A percentile compares a stretch with the other conserved stretches of the same genome.
phyloP scores from a whole-genome alignment of 2,888 invertebrate species.

The Ectemnius lituratus region DNA sequence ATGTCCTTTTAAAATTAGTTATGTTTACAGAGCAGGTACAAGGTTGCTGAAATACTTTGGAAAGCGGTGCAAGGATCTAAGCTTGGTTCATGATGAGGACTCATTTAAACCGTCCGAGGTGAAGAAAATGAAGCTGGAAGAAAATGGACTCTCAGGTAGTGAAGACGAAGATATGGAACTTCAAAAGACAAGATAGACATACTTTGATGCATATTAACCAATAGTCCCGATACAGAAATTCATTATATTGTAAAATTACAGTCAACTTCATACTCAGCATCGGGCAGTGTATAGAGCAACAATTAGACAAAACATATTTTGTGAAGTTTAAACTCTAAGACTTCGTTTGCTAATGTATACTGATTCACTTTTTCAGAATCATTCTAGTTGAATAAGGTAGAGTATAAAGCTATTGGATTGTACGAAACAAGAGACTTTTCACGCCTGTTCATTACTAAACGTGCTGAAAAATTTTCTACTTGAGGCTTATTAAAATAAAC shows the following conservation, averaged over 20 bases:
- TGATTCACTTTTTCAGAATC: no score
- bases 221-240: conserved; percentile 45
- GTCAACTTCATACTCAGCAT: conserved; percentile 24
- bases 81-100: conserved; percentile 79
- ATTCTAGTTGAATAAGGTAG: background rate
- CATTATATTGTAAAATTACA: conserved; percentile 47
- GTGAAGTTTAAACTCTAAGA: conserved; percentile 49
- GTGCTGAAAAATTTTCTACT: conserved; percentile 26
- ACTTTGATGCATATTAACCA: conserved; percentile 40
- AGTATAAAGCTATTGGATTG: conserved; percentile 21
- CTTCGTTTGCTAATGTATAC: conserved; percentile 30
- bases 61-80: conserved; percentile 85
- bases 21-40: conserved; percentile 84
- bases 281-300: conserved; percentile 34
- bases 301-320: conserved; percentile 30
- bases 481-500: conserved; percentile 44
- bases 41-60: conserved; percentile 86
- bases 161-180: conserved; percentile 65
- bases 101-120: conserved; percentile 76
- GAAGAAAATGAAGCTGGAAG: conserved; percentile 70
- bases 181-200: conserved; percentile 49
- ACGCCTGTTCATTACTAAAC: conserved; percentile 24
- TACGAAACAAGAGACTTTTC: conserved; percentile 16
- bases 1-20: conserved; percentile 70
- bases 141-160: conserved; percentile 76